Conservation (phyloP, 2,113 vertebrate genomes). For the Dipodomys spectabilis region DNA sequence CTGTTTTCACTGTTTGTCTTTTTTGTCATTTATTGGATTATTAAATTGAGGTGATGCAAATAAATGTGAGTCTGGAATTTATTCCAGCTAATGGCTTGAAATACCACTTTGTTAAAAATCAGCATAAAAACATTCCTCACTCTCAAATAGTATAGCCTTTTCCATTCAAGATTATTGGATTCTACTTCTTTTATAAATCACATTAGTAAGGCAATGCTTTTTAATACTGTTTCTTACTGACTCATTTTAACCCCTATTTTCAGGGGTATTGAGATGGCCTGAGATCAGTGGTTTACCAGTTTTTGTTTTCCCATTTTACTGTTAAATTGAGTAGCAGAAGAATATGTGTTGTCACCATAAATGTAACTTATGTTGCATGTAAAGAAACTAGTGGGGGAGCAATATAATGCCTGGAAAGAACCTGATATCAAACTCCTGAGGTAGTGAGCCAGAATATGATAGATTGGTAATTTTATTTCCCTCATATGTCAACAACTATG, state of each 20-base stretch:
- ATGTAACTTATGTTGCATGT: not conserved
- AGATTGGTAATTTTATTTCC: not conserved
- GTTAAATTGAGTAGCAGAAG: slow-evolving; percentile 13
- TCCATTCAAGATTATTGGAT: slow-evolving; percentile 26
- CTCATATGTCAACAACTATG: not conserved
- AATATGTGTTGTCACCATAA: not conserved
- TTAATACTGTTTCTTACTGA: slow-evolving; percentile 52
- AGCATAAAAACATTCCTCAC: slow-evolving; percentile 59
- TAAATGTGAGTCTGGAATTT: slow-evolving; percentile 70
- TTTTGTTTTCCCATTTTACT: not conserved
- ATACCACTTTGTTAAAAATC: slow-evolving; percentile 19
- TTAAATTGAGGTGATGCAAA: slow-evolving; percentile 90
- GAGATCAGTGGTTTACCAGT: not conserved
- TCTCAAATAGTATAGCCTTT: slow-evolving; percentile 39
- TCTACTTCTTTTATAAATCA: slow-evolving; percentile 59
- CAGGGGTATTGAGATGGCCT: slow-evolving; percentile 40
- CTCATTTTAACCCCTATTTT: slow-evolving; percentile 61
- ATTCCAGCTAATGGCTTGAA: slow-evolving; percentile 50
- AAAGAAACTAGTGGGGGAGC: not conserved
- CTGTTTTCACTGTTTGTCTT: slow-evolving; percentile 96
- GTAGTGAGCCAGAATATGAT: not conserved
- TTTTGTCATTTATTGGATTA: slow-evolving; percentile 97
- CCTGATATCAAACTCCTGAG: not conserved
- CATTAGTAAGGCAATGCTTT: slow-evolving; percentile 20
- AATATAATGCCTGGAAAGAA: not conserved